Percentiles rank a stretch among this genome's conserved stretches.
phyloP scores from a whole-genome alignment of 2,113 vertebrate species.

The Oncorhynchus gorbuscha region DNA sequence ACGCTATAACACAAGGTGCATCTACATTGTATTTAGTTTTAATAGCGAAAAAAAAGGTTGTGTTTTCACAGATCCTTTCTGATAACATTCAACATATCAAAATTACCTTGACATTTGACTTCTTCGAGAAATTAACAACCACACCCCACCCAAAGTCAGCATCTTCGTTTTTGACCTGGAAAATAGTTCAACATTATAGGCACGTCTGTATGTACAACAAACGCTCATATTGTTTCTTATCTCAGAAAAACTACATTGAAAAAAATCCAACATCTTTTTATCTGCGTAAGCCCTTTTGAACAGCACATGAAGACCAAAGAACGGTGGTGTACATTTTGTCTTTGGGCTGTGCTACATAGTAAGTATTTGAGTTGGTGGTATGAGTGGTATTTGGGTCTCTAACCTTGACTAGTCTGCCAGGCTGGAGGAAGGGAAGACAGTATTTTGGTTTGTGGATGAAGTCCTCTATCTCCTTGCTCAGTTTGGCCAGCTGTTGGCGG shows the following conservation, averaged over 20 bases:
- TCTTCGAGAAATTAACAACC: constrained; percentile 97
- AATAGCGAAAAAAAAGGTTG: background rate
- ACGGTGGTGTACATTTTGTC: background rate
- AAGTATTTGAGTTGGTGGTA: background rate
- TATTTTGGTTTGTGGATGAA: constrained; percentile 95
- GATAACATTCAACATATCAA: background rate
- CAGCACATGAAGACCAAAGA: background rate
- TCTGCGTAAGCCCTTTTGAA: background rate
- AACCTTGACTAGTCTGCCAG: constrained; percentile 92
- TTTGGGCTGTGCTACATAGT: background rate
- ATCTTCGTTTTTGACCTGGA: constrained; percentile 89
- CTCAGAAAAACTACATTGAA: too few relatives aligned
- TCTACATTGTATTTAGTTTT: too few relatives aligned
- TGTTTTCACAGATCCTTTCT: background rate
- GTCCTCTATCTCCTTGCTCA: constrained; percentile 93
- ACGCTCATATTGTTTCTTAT: background rate
- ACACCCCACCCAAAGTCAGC: constrained; percentile 96
- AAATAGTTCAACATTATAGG: background rate
- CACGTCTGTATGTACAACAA: background rate
- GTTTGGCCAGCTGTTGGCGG: constrained; percentile 90
- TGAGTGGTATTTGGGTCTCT: background rate
- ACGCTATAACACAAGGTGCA: background rate
- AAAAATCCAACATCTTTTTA: background rate
- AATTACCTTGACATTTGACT: constrained; percentile 90
- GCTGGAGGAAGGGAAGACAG: constrained; percentile 94